Evolutionary conservation across 2,888 invertebrate species (phyloP).

Genomic region (Chaetogeoica ovagalla): DNA sequence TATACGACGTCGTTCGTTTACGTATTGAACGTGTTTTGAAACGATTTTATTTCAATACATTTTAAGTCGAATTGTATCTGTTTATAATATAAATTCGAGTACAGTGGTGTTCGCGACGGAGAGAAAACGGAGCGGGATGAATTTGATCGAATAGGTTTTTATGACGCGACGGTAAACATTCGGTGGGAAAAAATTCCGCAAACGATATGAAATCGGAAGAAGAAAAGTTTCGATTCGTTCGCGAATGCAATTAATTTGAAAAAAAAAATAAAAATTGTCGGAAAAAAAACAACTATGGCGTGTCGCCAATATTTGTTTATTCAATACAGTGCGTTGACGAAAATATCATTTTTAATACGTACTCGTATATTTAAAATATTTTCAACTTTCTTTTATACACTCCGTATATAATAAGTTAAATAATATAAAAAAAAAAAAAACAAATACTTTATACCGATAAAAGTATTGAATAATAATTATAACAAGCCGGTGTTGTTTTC

Average conservation of each 20-base stretch:
- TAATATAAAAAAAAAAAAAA: no score
- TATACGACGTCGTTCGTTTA: no score
- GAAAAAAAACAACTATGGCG: neutral
- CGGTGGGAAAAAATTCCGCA: neutral
- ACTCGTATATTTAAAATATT: no score
- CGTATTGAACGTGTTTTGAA: neutral
- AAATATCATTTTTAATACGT: no score
- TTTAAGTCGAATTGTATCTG: neutral
- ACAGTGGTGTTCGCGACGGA: no score
- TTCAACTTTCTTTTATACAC: no score
- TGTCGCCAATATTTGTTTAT: neutral
- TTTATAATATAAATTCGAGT: neutral
- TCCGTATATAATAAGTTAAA: no score
- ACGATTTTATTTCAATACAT: neutral
- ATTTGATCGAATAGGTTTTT: neutral
- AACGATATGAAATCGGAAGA: neutral
- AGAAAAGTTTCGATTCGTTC: neutral
- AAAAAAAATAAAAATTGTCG: no score
- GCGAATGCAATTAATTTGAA: neutral
- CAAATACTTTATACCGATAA: no score
- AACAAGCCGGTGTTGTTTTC: no score
- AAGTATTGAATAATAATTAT: no score
- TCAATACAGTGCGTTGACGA: neutral
- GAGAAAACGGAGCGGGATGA: neutral
- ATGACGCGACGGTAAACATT: neutral